A percentile compares a stretch with the other conserved stretches of the same genome.
Evolutionary conservation across 2,888 invertebrate genomes (phyloP).

Genomic region (Entomobrya proxima): DNA sequence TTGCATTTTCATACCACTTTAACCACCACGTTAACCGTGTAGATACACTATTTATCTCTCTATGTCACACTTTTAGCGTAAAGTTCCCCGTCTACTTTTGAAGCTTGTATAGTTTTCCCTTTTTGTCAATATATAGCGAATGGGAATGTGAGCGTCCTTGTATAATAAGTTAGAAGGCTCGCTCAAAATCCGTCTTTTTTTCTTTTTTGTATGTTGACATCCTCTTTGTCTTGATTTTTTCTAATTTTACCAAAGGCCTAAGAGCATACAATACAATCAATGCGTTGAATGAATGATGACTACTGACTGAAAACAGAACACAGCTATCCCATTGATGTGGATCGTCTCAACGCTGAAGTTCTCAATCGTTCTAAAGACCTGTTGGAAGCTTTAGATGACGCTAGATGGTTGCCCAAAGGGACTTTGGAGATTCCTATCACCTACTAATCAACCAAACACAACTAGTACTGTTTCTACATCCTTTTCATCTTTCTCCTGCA

Average conservation of each 20-base stretch:
- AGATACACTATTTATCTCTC: neutral
- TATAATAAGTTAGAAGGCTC: neutral
- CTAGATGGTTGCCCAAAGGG: conserved; percentile 75
- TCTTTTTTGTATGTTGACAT: conserved; percentile 70
- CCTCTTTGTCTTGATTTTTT: conserved; percentile 70
- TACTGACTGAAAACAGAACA: conserved; percentile 74
- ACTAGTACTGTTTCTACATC: neutral
- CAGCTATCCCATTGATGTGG: conserved; percentile 75
- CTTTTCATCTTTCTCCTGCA: conserved; percentile 12
- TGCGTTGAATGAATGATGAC: conserved; percentile 71
- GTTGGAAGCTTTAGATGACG: conserved; percentile 75
- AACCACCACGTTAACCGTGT: neutral
- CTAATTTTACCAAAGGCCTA: conserved; percentile 69
- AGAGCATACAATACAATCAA: conserved; percentile 71
- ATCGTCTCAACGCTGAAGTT: conserved; percentile 75
- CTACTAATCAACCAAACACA: conserved; percentile 61
- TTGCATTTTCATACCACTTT: conserved; percentile 5
- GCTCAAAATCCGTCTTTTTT: conserved; percentile 61
- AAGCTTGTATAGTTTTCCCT: conserved; percentile 7
- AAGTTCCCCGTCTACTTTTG: neutral
- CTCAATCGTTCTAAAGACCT: conserved; percentile 75
- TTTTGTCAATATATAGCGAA: conserved; percentile 32
- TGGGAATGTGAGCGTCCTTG: conserved; percentile 22
- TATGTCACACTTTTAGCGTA: neutral
- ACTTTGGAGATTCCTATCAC: conserved; percentile 75